Evolutionary conservation across 2,888 invertebrate species (phyloP), one percentile per base, ranked within the genome.

Genomic region (Lithophane leautieri): DNA sequence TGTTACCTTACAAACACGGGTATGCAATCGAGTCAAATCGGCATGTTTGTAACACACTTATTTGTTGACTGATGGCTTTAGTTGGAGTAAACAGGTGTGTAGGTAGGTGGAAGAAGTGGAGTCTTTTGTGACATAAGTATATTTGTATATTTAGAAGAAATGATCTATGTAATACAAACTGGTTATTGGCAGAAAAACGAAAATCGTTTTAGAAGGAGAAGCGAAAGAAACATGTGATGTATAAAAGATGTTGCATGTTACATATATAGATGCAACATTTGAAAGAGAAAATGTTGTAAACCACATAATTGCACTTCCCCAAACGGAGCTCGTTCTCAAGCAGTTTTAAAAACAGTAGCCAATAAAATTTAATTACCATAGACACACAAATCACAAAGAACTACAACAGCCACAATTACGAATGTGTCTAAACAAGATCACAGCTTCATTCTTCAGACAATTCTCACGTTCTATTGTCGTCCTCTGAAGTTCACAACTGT

Each of bases 1-100:
- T 89, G 88, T 89, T 78, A 72, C 76, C 71, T 88, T 88, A 85
- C 89, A 78, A 67, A 71, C 73, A 78, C 81, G 78, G 72, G 81
- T 65, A 60, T 75, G 73, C 74, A 78, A 73, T 83, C 54, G 73
- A 72, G 78, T 66, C 66, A 40, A 77, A 71, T 81, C 34, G 62
- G 44, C 85, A 52, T 52, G 56, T 73, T 70, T 66, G 62, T 80
- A 52, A 60, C 54, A 63, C n/a, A 69, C 34, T 54, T 65, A 70
- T 72, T 69, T 81, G 81, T 84, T 71, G 68, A 81, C 71, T 54
- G 61, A 71, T 71, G 25, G 34, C 44, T 68, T 70, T 50, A 50
- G 54, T 56, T 56, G 47, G 42, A 28, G n/a, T 42, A 56, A 70
- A 72, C 75, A 71, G 28, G 65, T 75, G 69, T n/a, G n/a, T n/a